Conservation (phyloP, 1,140 invertebrate genomes). For the Drosophila paulistorum region DNA sequence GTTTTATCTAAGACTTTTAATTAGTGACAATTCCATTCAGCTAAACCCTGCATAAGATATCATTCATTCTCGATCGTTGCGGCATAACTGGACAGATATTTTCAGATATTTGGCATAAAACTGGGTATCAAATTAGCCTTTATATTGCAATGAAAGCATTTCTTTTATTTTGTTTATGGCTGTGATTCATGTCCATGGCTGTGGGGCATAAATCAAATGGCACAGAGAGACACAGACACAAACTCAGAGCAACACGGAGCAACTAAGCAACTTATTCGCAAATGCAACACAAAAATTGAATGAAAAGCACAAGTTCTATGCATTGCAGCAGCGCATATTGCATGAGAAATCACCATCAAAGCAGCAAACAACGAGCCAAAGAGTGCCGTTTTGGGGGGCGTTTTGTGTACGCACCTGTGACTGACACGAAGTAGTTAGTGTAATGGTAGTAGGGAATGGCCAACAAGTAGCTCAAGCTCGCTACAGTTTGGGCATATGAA, state of each 20-base stretch:
- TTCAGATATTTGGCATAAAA: background rate
- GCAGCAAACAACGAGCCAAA: background rate
- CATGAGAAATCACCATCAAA: slow-evolving; percentile 44
- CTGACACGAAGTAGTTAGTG: slow-evolving; percentile 24
- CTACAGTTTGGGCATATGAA: slow-evolving; percentile 60
- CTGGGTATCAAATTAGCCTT: slow-evolving; percentile 23
- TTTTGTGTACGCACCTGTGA: slow-evolving; percentile 66
- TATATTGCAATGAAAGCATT: slow-evolving; percentile 5
- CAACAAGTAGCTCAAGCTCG: slow-evolving; percentile 60
- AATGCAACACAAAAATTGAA: slow-evolving; percentile 63
- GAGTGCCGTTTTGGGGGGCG: slow-evolving; percentile 29
- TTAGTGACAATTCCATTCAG: no score
- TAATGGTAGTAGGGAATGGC: slow-evolving; percentile 5
- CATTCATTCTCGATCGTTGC: no score
- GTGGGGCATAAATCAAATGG: slow-evolving; percentile 64
- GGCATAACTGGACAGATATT: no score
- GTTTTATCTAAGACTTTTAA: no score
- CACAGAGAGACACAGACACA: slow-evolving; percentile 11
- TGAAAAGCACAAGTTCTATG: slow-evolving; percentile 66
- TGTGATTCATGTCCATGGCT: slow-evolving; percentile 56
- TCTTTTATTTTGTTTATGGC: slow-evolving; percentile 22
- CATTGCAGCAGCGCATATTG: slow-evolving; percentile 24
- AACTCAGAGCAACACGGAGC: no score
- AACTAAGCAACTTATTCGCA: slow-evolving; percentile 32
- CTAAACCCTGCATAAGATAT: no score